phyloP scores from a whole-genome alignment of 2,888 invertebrate genomes.

The Dromius quadrimaculatus region DNA sequence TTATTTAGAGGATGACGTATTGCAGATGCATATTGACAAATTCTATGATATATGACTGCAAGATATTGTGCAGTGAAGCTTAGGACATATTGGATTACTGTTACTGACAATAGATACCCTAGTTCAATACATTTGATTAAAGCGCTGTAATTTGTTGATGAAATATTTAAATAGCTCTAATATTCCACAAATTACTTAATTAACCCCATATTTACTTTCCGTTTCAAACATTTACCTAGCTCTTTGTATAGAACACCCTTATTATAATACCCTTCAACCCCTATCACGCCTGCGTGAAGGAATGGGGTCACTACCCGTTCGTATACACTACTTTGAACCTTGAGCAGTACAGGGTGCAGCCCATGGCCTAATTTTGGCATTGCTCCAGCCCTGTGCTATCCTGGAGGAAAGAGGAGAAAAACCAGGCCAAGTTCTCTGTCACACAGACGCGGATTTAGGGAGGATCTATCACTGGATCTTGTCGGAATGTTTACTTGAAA shows the following conservation, averaged over 20 bases:
- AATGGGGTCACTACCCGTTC: constrained; percentile 8
- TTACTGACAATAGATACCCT: too few species aligned
- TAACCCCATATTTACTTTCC: not conserved
- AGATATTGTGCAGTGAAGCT: too few species aligned
- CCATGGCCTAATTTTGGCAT: constrained; percentile 26
- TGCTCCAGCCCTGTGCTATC: constrained; percentile 4
- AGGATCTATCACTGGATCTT: too few species aligned
- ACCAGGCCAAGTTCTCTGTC: constrained; percentile 42
- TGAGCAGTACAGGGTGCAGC: not conserved
- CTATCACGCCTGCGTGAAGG: not conserved
- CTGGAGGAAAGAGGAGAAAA: not conserved
- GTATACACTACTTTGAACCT: not conserved
- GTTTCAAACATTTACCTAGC: too few species aligned
- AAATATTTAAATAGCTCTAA: too few species aligned
- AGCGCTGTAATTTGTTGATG: too few species aligned
- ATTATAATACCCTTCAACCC: not conserved
- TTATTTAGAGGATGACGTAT: too few species aligned
- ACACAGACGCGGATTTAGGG: constrained; percentile 18
- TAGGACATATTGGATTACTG: too few species aligned
- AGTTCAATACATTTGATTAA: too few species aligned
- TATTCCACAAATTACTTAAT: not conserved
- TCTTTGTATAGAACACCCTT: not conserved
- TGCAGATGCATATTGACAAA: too few species aligned
- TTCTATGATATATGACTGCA: too few species aligned
- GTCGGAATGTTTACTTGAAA: too few species aligned